Conservation (phyloP, 2,888 invertebrate species). For the Eupithecia inturbata region DNA sequence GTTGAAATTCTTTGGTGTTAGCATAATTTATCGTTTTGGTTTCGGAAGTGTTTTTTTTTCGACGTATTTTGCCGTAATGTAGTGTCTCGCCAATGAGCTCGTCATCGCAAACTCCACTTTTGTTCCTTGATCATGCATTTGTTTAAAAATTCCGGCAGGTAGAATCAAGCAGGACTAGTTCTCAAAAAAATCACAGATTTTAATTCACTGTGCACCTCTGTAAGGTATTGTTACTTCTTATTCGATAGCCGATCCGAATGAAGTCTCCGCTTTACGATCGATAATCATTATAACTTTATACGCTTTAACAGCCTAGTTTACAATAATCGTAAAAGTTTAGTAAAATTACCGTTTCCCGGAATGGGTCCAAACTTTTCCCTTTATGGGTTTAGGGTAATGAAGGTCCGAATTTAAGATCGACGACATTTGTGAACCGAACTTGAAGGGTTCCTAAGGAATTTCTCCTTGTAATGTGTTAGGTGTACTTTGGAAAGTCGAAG, state of each 20-base stretch:
- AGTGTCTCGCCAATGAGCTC: neutral
- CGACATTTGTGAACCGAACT: slow-evolving; percentile 52
- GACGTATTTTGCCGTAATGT: neutral
- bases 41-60: no score
- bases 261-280: neutral
- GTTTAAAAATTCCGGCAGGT: neutral
- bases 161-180: neutral
- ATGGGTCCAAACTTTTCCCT: slow-evolving; percentile 49
- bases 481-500: slow-evolving; percentile 30
- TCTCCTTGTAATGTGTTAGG: slow-evolving; percentile 43
- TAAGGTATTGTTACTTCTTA: neutral
- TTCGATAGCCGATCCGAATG: neutral
- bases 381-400: slow-evolving; percentile 52
- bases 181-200: neutral
- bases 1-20: neutral
- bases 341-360: slow-evolving; percentile 46
- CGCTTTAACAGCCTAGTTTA: slow-evolving; percentile 44
- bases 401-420: slow-evolving; percentile 48
- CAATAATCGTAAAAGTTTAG: slow-evolving; percentile 51
- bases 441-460: slow-evolving; percentile 45
- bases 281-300: slow-evolving; percentile 39
- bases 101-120: neutral
- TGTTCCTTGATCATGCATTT: neutral
- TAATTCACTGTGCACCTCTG: neutral
- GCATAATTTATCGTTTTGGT: no score